A percentile compares a stretch with the other conserved stretches of the same genome.
Conservation (phyloP, 1,140 invertebrate species). For the Microvelia longipes region DNA sequence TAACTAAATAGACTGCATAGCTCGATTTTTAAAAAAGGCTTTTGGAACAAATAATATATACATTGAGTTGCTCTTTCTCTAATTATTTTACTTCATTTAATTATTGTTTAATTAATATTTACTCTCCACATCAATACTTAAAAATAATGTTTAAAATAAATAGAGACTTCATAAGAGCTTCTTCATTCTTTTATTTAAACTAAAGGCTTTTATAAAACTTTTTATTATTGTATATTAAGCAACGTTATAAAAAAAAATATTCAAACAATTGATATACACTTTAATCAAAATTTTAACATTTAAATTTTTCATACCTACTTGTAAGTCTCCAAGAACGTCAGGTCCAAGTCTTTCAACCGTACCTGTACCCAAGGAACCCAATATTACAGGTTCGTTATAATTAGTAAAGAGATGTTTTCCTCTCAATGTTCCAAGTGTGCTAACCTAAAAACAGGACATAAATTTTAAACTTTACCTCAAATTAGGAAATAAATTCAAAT, state of each 20-base stretch:
- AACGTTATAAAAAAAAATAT: not conserved
- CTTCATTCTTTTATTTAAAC: no score
- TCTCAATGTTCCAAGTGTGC: not conserved
- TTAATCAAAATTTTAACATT: no score
- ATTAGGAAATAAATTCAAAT: not conserved
- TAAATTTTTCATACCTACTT: not conserved
- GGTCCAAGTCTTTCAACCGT: not conserved
- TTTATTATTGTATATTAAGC: not conserved
- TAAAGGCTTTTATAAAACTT: no score
- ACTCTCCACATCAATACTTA: no score
- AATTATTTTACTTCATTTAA: no score
- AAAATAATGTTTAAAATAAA: no score
- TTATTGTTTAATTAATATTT: no score
- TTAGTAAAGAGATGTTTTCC: not conserved
- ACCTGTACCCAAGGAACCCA: not conserved
- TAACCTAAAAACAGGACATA: not conserved
- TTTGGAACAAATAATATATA: no score
- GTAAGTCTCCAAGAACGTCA: not conserved
- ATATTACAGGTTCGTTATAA: not conserved
- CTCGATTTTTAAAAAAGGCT: no score
- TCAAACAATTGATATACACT: not conserved
- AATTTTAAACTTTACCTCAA: not conserved
- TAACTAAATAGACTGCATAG: no score
- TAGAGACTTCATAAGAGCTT: no score
- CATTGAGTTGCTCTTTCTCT: no score